phyloP scores from a whole-genome alignment of 2,797 vertebrate genomes.

The Eleutherodactylus coqui region DNA sequence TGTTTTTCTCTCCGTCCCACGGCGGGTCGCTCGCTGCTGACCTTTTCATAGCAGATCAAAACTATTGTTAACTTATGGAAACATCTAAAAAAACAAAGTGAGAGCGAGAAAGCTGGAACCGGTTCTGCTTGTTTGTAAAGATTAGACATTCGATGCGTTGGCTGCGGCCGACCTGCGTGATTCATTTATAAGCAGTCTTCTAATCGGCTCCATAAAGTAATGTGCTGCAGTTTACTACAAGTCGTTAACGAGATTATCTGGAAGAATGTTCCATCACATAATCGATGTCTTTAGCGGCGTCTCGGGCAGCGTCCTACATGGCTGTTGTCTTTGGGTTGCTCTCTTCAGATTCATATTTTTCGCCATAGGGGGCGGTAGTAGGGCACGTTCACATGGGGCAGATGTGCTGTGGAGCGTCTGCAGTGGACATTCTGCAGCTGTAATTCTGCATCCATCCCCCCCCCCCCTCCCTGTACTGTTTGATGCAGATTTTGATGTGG shows the following conservation, averaged over 20 bases:
- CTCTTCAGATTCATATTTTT: background rate
- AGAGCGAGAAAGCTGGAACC: background rate
- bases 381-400: too few relatives aligned
- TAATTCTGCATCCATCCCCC: too few relatives aligned
- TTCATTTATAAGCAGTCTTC: slow-evolving; percentile 24
- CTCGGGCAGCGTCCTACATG: background rate
- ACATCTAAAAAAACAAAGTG: background rate
- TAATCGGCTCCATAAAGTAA: slow-evolving; percentile 18
- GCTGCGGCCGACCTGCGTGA: background rate
- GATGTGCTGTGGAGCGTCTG: too few relatives aligned
- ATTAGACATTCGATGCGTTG: background rate
- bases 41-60: slow-evolving; percentile 22
- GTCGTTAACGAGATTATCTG: slow-evolving; percentile 19
- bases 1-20: slow-evolving; percentile 12
- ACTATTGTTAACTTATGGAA: slow-evolving; percentile 39
- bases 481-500: too few relatives aligned
- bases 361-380: background rate
- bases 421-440: too few relatives aligned
- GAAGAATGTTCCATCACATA: slow-evolving; percentile 47
- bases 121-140: slow-evolving; percentile 31
- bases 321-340: background rate
- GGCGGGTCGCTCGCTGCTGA: slow-evolving; percentile 9
- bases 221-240: background rate
- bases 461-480: too few relatives aligned
- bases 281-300: background rate